Conservation (phyloP, 2,797 vertebrate genomes). For the Peromyscus aztecus region DNA sequence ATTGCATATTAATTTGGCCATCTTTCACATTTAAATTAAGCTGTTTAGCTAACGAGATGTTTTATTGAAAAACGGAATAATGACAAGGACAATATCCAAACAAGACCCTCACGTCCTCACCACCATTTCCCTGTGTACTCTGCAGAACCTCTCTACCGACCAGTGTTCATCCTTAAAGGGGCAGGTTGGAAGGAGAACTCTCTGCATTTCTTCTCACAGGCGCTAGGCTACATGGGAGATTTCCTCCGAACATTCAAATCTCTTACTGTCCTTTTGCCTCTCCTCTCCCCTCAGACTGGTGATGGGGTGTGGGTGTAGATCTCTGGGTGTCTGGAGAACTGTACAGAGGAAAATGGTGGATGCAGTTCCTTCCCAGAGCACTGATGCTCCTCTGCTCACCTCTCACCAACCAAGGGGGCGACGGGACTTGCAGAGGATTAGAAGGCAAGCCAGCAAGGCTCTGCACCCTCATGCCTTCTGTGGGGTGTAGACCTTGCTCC, state of each 20-base stretch:
- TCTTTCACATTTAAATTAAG: not conserved
- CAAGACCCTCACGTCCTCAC: not conserved
- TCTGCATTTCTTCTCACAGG: not conserved
- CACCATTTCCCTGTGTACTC: not conserved
- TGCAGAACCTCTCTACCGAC: not conserved
- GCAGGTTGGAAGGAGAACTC: not conserved
- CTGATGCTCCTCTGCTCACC: not conserved
- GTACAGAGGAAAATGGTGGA: not conserved
- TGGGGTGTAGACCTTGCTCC: not conserved
- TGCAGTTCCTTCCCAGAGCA: not conserved
- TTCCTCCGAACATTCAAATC: not conserved
- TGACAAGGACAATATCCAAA: not conserved
- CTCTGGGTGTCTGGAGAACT: not conserved
- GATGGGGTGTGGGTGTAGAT: not conserved
- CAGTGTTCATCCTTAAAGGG: not conserved
- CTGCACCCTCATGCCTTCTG: not conserved
- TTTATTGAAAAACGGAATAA: not conserved
- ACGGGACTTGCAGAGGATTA: not conserved
- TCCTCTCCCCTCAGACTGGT: not conserved
- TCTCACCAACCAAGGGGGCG: not conserved
- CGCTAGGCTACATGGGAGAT: not conserved
- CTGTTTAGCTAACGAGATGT: not conserved
- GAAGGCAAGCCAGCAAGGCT: slow-evolving; percentile 16
- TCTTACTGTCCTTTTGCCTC: not conserved
- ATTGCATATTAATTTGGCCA: not conserved